These are phyloP conservation scores for Microcebus tavaratra DNA, from an alignment of 2,113 vertebrate species.

Conservation along the genomic window DNA sequence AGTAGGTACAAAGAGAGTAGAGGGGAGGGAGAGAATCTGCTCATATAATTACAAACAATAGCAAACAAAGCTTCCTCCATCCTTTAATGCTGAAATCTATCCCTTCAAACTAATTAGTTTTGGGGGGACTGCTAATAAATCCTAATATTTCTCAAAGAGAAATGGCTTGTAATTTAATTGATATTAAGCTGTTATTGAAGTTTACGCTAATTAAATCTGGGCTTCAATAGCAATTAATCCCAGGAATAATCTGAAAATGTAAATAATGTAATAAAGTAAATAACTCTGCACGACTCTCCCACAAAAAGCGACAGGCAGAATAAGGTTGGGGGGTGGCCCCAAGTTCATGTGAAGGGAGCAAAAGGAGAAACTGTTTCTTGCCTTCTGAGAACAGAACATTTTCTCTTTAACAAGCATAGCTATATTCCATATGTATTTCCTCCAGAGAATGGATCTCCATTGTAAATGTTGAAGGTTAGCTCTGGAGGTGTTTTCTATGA, in stretches of 20 bases:
- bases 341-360: not conserved
- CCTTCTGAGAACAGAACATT: not conserved
- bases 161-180: constrained; percentile 79
- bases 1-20: not conserved
- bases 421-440: constrained; percentile 59
- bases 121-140: constrained; percentile 73
- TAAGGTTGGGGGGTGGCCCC: not conserved
- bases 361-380: not conserved
- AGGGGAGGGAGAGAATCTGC: not conserved
- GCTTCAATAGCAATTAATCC: constrained; percentile 74
- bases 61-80: constrained; percentile 58
- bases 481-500: constrained; percentile 58
- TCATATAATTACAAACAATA: constrained; percentile 65
- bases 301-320: constrained; percentile 34
- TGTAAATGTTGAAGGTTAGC: constrained; percentile 54
- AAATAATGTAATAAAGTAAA: constrained; percentile 80
- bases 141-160: constrained; percentile 78
- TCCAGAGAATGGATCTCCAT: constrained; percentile 31
- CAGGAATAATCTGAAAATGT: constrained; percentile 71
- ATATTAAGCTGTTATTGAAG: constrained; percentile 75
- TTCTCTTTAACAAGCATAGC: constrained; percentile 60
- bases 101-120: constrained; percentile 78
- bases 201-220: constrained; percentile 78
- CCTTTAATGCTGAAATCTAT: constrained; percentile 73
- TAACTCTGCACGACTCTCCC: not conserved